phyloP scores from a whole-genome alignment of 2,888 invertebrate species.

The Aphrophora alni region DNA sequence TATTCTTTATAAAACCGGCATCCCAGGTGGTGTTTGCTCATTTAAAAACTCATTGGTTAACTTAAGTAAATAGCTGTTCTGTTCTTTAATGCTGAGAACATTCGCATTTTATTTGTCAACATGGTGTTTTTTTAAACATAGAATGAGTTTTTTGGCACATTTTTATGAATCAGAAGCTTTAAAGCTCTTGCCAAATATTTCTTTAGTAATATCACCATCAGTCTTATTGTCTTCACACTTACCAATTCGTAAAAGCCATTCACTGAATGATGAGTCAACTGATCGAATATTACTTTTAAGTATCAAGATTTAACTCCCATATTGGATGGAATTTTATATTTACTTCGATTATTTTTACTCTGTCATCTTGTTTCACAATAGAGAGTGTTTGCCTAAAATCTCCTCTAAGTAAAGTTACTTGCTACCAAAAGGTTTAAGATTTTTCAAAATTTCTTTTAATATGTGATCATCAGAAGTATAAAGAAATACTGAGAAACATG shows the following conservation, averaged over 20 bases:
- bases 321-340: not conserved
- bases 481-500: too few species aligned
- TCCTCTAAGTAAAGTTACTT: slow-evolving; percentile 42
- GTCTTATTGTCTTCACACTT: too few species aligned
- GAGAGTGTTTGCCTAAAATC: slow-evolving; percentile 29
- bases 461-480: too few species aligned
- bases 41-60: slow-evolving; percentile 46
- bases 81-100: slow-evolving; percentile 10
- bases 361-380: slow-evolving; percentile 15
- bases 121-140: slow-evolving; percentile 3
- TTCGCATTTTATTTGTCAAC: not conserved
- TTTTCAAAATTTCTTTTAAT: slow-evolving; percentile 21
- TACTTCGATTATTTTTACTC: too few species aligned
- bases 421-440: slow-evolving; percentile 49
- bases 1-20: too few species aligned
- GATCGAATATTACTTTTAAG: too few species aligned
- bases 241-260: slow-evolving; percentile 21
- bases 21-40: slow-evolving; percentile 43
- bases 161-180: too few species aligned
- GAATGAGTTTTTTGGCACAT: too few species aligned
- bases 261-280: slow-evolving; percentile 2
- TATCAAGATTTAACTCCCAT: slow-evolving; percentile 27
- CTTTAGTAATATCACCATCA: too few species aligned
- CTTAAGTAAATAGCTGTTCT: not conserved
- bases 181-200: too few species aligned